A percentile compares a stretch with the other conserved stretches of the same genome.
Evolutionary conservation across 2,113 vertebrate genomes (phyloP).

Genomic region (Hippocampus guttulatus): DNA sequence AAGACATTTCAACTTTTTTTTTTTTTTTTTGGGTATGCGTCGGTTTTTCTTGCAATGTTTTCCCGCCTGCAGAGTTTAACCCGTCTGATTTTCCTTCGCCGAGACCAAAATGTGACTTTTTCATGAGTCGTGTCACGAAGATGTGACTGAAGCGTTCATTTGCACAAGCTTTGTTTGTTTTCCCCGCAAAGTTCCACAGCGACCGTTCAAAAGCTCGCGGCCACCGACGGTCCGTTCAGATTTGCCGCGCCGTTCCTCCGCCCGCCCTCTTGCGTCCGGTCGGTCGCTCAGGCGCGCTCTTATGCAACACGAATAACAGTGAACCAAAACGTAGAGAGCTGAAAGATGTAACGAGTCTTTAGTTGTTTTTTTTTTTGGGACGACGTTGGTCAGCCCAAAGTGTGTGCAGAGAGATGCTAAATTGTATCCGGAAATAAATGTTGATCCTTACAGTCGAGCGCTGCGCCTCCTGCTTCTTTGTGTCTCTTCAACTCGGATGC

Average conservation of each 20-base stretch:
- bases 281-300: constrained; percentile 30
- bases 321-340: constrained; percentile 53
- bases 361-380: constrained; percentile 40
- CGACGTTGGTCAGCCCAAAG: constrained; percentile 59
- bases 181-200: neutral
- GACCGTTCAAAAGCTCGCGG: neutral
- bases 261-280: neutral
- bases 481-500: neutral
- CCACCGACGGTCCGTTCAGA: neutral
- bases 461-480: neutral
- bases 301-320: constrained; percentile 53
- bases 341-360: constrained; percentile 46
- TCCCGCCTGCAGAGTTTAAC: neutral
- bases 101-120: constrained; percentile 42
- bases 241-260: neutral
- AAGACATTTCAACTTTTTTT: neutral
- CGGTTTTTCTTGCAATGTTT: neutral
- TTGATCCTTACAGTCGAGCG: constrained; percentile 68
- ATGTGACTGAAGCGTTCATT: neutral
- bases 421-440: constrained; percentile 81
- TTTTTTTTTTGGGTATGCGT: neutral
- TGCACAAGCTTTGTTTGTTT: neutral
- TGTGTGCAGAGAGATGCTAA: constrained; percentile 70
- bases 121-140: constrained; percentile 80
- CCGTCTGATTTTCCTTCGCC: neutral